These are phyloP conservation scores for Petrosia ficiformis DNA, from an alignment of 37 sponge, comb jelly and placozoan species.

Conservation along the genomic window DNA sequence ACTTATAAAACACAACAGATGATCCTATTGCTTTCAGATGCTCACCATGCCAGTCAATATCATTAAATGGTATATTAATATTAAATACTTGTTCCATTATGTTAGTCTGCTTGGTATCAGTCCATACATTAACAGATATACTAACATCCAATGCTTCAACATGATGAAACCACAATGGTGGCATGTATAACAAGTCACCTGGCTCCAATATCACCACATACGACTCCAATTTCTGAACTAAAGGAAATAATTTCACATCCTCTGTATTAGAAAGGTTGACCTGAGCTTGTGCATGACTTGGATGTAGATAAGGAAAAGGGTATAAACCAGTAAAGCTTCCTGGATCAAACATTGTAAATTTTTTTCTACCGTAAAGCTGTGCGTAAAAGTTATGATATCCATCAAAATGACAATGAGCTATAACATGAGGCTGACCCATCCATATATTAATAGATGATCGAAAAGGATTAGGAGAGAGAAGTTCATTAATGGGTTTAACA, in stretches of 20 bases:
- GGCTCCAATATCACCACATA: slow-evolving; percentile 63
- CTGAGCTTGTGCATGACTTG: slow-evolving; percentile 88
- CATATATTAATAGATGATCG: slow-evolving; percentile 79
- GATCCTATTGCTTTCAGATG: slow-evolving; percentile 16
- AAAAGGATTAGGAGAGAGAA: slow-evolving; percentile 65
- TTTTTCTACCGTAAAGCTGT: slow-evolving; percentile 83
- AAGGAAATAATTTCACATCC: slow-evolving; percentile 28
- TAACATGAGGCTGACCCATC: slow-evolving; percentile 89
- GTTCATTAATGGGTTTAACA: slow-evolving; percentile 71
- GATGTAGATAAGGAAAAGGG: slow-evolving; percentile 92
- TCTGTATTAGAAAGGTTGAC: slow-evolving; percentile 65
- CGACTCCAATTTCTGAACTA: slow-evolving; percentile 32
- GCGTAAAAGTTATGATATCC: slow-evolving; percentile 94
- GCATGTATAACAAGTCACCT: slow-evolving; percentile 86
- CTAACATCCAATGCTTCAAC: slow-evolving; percentile 76
- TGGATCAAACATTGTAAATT: slow-evolving; percentile 70
- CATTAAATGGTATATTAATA: slow-evolving; percentile 29
- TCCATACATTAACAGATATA: slow-evolving; percentile 91
- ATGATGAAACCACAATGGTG: slow-evolving; percentile 89
- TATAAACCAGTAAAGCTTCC: slow-evolving; percentile 71
- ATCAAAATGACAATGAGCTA: slow-evolving; percentile 92
- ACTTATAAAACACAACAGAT: slow-evolving; percentile 15
- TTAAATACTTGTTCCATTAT: slow-evolving; percentile 43
- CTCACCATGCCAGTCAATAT: slow-evolving; percentile 12
- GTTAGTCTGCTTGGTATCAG: slow-evolving; percentile 64